These are phyloP conservation scores for Ciona savignyi DNA, from an alignment of 23 tunicate genomes.

Conservation along the genomic window DNA sequence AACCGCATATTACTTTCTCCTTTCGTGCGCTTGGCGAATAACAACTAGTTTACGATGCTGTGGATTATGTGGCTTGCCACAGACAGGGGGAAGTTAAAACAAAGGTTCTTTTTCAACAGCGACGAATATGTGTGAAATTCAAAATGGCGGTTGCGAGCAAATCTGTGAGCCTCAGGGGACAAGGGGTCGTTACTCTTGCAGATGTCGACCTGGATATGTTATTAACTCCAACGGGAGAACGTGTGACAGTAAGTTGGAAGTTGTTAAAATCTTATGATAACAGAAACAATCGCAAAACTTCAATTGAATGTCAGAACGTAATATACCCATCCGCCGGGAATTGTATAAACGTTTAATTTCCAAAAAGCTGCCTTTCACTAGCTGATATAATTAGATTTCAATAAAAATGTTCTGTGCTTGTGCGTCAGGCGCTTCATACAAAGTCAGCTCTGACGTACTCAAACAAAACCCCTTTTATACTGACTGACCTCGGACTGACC, in stretches of 20 bases:
- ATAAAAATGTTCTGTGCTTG: not conserved
- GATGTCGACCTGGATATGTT: constrained; percentile 65
- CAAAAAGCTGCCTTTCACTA: too few species aligned
- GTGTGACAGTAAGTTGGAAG: constrained; percentile 58
- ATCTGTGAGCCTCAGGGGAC: constrained; percentile 75
- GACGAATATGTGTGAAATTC: constrained; percentile 71
- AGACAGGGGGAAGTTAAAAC: too few species aligned
- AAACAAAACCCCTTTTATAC: too few species aligned
- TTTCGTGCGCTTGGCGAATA: not conserved
- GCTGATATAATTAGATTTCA: not conserved
- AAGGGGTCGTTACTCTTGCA: constrained; percentile 56
- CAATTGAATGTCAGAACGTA: too few species aligned
- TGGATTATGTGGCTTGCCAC: not conserved
- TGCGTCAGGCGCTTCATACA: too few species aligned
- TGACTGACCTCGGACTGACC: too few species aligned
- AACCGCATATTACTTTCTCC: not conserved
- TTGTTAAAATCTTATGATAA: too few species aligned
- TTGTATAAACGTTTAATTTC: too few species aligned
- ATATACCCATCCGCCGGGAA: too few species aligned
- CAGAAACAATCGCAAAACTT: not conserved
- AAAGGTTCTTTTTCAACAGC: constrained; percentile 43
- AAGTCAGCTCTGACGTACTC: too few species aligned
- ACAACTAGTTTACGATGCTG: not conserved
- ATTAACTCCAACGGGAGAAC: constrained; percentile 69
- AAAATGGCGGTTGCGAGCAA: constrained; percentile 96